phyloP scores from a whole-genome alignment of 2,113 vertebrate species.

The Mungos mungo region DNA sequence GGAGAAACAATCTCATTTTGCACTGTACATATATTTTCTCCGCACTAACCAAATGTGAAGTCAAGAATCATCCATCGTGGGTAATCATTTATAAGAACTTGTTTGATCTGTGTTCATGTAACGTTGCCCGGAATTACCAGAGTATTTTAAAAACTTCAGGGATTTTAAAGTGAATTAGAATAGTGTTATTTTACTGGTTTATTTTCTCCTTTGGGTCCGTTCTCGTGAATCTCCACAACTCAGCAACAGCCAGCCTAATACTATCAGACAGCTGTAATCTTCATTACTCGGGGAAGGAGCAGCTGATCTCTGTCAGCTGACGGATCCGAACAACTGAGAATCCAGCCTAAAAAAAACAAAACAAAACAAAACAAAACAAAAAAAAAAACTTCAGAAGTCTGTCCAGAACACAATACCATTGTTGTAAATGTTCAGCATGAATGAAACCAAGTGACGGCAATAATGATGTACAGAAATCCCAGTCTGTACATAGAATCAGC shows the following conservation, averaged over 20 bases:
- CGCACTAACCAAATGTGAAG: not conserved
- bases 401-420: not conserved
- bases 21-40: not conserved
- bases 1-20: not conserved
- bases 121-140: not conserved
- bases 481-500: too few species aligned
- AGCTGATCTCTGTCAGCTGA: rapidly evolving
- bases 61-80: not conserved
- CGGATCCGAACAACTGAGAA: not conserved
- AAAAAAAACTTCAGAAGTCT: not conserved
- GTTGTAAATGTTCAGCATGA: not conserved
- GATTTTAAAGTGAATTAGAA: not conserved
- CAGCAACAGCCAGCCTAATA: not conserved
- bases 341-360: not conserved
- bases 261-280: not conserved
- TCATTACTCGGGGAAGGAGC: not conserved
- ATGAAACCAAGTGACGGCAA: too few species aligned
- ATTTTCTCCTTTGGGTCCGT: not conserved
- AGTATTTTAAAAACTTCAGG: not conserved
- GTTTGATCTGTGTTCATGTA: not conserved
- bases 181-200: not conserved
- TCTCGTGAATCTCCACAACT: not conserved
- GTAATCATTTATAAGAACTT: not conserved
- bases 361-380: not conserved
- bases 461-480: not conserved